Percentiles rank a stretch among this genome's conserved stretches.
Conservation (phyloP, 2,797 vertebrate species). For the Orientallactaga sibirica region DNA sequence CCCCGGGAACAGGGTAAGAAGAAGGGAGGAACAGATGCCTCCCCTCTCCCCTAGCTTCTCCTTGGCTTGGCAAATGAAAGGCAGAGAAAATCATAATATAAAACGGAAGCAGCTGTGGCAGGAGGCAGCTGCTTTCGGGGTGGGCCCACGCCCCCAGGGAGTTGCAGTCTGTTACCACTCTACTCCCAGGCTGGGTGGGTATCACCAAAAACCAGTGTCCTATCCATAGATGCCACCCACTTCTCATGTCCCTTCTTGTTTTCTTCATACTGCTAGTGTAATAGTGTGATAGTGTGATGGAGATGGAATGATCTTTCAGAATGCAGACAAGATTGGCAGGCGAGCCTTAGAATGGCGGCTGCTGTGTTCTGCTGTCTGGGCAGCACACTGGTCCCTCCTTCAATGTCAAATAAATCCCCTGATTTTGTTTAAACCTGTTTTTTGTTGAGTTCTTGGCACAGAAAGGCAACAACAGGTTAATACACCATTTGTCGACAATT, state of each 20-base stretch:
- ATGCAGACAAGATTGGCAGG: neutral
- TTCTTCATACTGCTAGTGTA: neutral
- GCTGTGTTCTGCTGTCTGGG: neutral
- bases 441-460: neutral
- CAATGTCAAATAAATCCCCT: neutral
- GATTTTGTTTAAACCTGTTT: slow-evolving; percentile 11
- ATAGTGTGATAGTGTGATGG: neutral
- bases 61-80: slow-evolving; percentile 79
- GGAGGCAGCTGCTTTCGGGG: slow-evolving; percentile 64
- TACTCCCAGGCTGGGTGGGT: neutral
- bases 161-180: slow-evolving; percentile 39
- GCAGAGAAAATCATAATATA: slow-evolving; percentile 82
- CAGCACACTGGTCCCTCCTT: neutral
- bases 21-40: slow-evolving; percentile 78
- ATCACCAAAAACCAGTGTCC: neutral
- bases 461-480: neutral
- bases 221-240: neutral
- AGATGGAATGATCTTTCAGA: neutral
- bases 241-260: neutral
- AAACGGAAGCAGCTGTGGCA: slow-evolving; percentile 82
- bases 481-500: neutral
- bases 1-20: slow-evolving; percentile 65
- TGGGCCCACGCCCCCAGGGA: slow-evolving; percentile 19
- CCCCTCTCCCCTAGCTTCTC: slow-evolving; percentile 59
- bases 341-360: neutral